Base-by-base conservation (phyloP, 2,797 vertebrate species). In the Pristis pectinata region DNA sequence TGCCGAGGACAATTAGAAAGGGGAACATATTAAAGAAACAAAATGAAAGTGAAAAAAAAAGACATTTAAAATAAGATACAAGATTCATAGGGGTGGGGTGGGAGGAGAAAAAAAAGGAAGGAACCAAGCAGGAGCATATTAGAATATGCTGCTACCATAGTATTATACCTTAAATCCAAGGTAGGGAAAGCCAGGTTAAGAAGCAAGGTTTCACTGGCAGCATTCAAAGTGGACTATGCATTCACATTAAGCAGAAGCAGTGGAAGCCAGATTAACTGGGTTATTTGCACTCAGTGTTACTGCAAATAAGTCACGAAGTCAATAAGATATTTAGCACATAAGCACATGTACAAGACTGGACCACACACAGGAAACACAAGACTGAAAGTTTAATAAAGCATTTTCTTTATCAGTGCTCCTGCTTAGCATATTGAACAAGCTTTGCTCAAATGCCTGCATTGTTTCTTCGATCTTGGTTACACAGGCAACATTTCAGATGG, bases 361-460 rank as follows among this genome's bases (percentile, higher is more conserved):
- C 96, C 96, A 95, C 96, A 96, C 96, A 96, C 96, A 97, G 95
- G 96, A 96, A 96, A 96, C 95, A 95, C 94, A 95, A 96, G 96
- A 97, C 95, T 95, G 77, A 96, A 96, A 96, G 96, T 96, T 96
- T 96, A 96, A 96, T 95, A 96, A 97, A 96, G 96, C 96, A 96
- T 96, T 96, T 96, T 95, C 96, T 96, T 96, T 95, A 97, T 98
- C 98, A 98, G 98, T 98, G 98, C 98, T 98, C 96, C 98, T 98
- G 98, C 98, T 98, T 97, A 95, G 96, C 95, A 95, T 95, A 96
- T 95, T 97, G 95, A 95, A 95, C 95, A 96, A 95, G 93, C 24
- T 76, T 76, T 94, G 70, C 44, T 94, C 70, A 94, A 94, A 94
- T 94, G 92, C 30, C 92, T 94, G 92, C 27, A 2, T 56, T 24